These are phyloP conservation scores for Solea solea DNA, from an alignment of 2,113 vertebrate genomes.

Conservation along the genomic window DNA sequence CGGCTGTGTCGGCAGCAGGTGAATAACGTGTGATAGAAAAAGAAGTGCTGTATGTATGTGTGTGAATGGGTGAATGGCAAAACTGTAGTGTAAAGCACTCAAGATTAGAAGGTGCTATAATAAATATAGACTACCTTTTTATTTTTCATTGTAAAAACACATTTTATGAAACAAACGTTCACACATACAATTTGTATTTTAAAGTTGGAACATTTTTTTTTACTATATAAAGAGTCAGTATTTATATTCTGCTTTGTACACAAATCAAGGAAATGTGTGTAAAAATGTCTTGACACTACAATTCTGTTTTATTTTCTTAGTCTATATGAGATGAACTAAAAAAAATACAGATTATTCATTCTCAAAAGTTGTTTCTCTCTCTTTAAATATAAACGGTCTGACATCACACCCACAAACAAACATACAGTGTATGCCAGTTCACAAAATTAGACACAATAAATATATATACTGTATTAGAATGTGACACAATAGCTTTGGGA, in stretches of 20 bases:
- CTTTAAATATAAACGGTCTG: background rate
- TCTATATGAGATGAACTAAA: constrained; percentile 17
- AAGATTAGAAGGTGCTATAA: no score
- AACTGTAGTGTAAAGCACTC: no score
- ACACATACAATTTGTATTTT: background rate
- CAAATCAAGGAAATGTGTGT: background rate
- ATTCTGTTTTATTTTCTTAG: constrained; percentile 9
- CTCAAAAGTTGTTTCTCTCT: background rate
- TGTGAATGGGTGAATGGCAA: no score
- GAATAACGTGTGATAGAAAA: no score
- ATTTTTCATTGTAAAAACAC: background rate
- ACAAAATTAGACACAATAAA: no score
- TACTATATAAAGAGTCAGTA: constrained; percentile 1
- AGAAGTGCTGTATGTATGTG: no score
- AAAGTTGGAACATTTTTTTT: background rate
- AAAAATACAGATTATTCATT: background rate
- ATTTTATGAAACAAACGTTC: background rate
- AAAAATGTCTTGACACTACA: background rate
- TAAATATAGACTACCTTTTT: background rate
- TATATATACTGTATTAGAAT: no score
- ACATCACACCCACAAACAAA: background rate
- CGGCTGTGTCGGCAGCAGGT: no score
- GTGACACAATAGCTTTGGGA: no score
- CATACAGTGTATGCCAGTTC: background rate
- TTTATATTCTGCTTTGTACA: constrained; percentile 13